Percentiles rank a stretch among this genome's conserved stretches.
Conservation (phyloP, 2,797 vertebrate genomes). For the Onychomys arenicola region DNA sequence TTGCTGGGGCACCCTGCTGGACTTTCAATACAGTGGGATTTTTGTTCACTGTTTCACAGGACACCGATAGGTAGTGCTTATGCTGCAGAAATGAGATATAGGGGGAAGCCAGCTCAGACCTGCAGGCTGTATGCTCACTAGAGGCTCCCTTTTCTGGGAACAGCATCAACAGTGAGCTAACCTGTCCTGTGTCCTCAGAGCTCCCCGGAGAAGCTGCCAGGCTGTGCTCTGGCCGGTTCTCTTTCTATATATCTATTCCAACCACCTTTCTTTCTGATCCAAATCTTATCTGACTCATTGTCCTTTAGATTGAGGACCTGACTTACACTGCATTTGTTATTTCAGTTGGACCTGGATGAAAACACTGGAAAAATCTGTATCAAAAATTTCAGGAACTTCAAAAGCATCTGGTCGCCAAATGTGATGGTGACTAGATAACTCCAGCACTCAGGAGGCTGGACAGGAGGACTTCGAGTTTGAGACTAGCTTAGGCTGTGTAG, state of each 20-base stretch:
- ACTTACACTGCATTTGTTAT: background rate
- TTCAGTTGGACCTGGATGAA: constrained; percentile 91
- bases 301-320: background rate
- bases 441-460: background rate
- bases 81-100: background rate
- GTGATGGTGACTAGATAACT: background rate
- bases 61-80: background rate
- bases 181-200: background rate
- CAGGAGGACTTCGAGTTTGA: background rate
- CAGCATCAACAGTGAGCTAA: background rate
- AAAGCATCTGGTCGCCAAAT: background rate
- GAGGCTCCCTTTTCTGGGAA: background rate
- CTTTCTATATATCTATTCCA: background rate
- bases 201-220: background rate
- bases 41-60: background rate
- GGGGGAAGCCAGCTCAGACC: background rate
- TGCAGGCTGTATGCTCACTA: background rate
- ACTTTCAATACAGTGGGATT: background rate
- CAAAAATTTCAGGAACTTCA: constrained; percentile 90
- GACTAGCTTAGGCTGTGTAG: background rate
- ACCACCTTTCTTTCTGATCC: background rate
- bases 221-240: background rate
- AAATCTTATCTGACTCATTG: background rate
- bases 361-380: constrained; percentile 83
- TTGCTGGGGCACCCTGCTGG: background rate